Evolutionary conservation across 2,888 invertebrate genomes (phyloP).

Genomic region (Agrilus cyanescens): DNA sequence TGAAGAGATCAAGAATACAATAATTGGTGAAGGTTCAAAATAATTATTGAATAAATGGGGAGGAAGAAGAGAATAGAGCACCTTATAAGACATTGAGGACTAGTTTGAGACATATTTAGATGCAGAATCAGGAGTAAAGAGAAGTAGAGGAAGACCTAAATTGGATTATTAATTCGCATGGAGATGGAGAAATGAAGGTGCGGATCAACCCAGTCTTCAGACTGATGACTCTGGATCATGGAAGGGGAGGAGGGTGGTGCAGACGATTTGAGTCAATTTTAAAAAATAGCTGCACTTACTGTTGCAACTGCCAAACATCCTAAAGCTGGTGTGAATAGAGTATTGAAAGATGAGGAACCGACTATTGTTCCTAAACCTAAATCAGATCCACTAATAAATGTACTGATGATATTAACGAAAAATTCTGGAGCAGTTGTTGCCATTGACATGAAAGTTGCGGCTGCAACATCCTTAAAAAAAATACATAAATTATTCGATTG

Average conservation of each 20-base stretch:
- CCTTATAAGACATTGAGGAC: too few relatives aligned
- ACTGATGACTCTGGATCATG: too few relatives aligned
- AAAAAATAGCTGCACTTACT: conserved; percentile 37
- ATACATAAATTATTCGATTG: background rate
- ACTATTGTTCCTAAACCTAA: conserved; percentile 82
- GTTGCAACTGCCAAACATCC: conserved; percentile 62
- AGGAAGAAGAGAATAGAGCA: too few relatives aligned
- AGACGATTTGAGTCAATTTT: background rate
- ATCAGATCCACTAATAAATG: conserved; percentile 70
- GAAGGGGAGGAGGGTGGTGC: too few relatives aligned
- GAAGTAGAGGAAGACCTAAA: too few relatives aligned
- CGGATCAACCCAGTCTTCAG: too few relatives aligned
- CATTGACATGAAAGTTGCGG: conserved; percentile 93
- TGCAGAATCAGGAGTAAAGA: too few relatives aligned
- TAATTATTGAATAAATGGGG: too few relatives aligned
- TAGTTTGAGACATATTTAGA: too few relatives aligned
- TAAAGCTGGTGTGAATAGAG: conserved; percentile 71
- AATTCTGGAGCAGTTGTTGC: conserved; percentile 93
- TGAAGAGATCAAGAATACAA: conserved; percentile 29
- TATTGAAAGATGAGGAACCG: conserved; percentile 79
- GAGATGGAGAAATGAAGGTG: too few relatives aligned
- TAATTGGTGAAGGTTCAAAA: too few relatives aligned
- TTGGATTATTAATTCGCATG: too few relatives aligned
- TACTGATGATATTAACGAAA: conserved; percentile 83
- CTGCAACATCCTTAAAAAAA: conserved; percentile 69